Base-by-base conservation (phyloP, 2,797 vertebrate species). In the Notolabrus celidotus region DNA sequence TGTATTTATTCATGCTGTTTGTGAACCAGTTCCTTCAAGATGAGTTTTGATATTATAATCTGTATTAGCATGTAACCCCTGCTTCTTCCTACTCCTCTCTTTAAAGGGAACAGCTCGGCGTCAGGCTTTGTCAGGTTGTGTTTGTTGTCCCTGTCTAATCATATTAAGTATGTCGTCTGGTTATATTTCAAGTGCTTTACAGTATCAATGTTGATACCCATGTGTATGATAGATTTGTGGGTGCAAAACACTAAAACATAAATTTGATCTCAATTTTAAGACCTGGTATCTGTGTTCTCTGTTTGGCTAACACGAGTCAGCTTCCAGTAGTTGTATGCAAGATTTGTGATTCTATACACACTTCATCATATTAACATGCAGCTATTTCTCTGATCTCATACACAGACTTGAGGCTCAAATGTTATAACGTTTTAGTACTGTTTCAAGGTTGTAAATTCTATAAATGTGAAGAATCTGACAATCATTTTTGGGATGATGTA, bases 1-100 rank as follows among this genome's bases (percentile, higher is more conserved):
- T 27, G 65, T 31, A 23, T 78, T 46, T 69, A 58, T 65, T 67
- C 11, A n/a, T 42, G 14, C 33, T 66, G 19, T 45, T 58, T 49
- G 50, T 49, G 9, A 49, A 6, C 22, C 3, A 12, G 16, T 42
- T 17, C 16, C 16, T 53, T 64, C 25, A 51, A 7, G 2, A 38
- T 25, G 0, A 38, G 33, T 10, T 25, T 67, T 23, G 17, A 19
- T 47, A 23, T 42, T 70, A 14, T 19, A 27, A 29, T 54, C 34
- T 53, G n/a, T n/a, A 11, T 36, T 14, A 47, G 17, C 25, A 22
- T 4, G 4, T 31, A 17, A 53, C 19, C 52, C 7, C 25, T 46
- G 33, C n/a, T 52, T n/a, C 5, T 4, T 19, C 29, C 15, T 59
- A 5, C 41, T 42, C 39, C 34, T 50, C 25, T 33, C 33, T 50